Percentiles rank a stretch among this genome's conserved stretches.
phyloP scores from a whole-genome alignment of 2,888 invertebrate genomes.

The Phengaris alcon region DNA sequence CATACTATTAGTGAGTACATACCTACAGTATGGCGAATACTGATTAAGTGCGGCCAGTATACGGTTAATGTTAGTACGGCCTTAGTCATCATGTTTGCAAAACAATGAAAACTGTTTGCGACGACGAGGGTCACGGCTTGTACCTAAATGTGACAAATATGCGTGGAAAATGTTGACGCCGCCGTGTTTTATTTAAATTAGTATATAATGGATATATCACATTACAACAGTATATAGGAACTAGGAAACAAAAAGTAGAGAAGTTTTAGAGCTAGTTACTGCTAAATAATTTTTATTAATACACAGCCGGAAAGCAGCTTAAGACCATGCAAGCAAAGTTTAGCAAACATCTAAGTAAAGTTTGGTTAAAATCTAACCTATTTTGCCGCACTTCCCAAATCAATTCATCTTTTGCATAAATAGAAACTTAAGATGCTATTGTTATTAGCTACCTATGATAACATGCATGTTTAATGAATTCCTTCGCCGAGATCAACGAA shows the following conservation, averaged over 20 bases:
- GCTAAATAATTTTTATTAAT: too few species aligned
- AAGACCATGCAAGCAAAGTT: too few species aligned
- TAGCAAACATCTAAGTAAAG: too few species aligned
- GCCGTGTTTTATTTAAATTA: neutral
- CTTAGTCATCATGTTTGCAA: conserved; percentile 13
- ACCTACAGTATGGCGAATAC: neutral
- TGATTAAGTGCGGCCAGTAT: neutral
- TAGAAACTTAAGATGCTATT: too few species aligned
- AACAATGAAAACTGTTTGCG: conserved; percentile 21
- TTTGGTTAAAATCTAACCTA: too few species aligned
- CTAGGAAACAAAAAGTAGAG: too few species aligned
- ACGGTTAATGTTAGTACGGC: neutral
- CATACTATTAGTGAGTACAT: neutral
- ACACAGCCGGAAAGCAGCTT: too few species aligned
- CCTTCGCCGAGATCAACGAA: conserved; percentile 4
- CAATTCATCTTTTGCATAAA: too few species aligned
- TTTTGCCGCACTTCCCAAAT: too few species aligned
- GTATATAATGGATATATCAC: neutral
- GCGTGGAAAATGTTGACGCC: conserved; percentile 8
- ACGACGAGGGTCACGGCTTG: conserved; percentile 10
- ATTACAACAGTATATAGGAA: neutral
- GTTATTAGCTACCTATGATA: neutral
- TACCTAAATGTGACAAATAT: conserved; percentile 7
- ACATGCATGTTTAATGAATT: neutral
- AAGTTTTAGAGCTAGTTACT: too few species aligned